phyloP scores from a whole-genome alignment of 1,140 invertebrate species.

The Sycophila sp. region DNA sequence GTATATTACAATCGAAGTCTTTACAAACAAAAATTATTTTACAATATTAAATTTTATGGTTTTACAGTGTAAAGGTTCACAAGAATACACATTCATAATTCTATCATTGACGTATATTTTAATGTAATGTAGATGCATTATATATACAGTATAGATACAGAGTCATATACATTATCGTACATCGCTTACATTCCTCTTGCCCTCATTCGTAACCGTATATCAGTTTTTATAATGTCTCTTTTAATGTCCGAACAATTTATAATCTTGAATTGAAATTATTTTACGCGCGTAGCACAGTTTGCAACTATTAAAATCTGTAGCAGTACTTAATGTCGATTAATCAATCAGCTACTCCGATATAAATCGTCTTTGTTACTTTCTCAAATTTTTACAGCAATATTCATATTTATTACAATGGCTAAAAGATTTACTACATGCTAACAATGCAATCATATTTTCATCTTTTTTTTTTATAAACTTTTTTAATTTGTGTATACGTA shows the following conservation, averaged over 20 bases:
- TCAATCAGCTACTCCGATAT: no score
- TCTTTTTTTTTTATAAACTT: background rate
- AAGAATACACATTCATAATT: no score
- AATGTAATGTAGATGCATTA: conserved; percentile 12
- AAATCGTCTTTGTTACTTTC: background rate
- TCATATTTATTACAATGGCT: background rate
- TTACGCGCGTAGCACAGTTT: background rate
- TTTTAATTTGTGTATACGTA: background rate
- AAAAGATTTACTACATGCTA: background rate
- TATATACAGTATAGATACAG: conserved; percentile 33
- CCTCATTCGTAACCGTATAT: background rate
- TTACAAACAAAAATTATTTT: no score
- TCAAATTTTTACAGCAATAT: background rate
- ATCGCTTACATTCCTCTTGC: background rate
- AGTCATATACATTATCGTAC: conserved; percentile 29
- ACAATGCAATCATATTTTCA: background rate
- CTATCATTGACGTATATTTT: background rate
- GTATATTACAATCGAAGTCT: no score
- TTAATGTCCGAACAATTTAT: background rate
- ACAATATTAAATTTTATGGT: no score
- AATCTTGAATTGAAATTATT: background rate
- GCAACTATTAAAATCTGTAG: background rate
- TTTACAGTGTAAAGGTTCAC: no score
- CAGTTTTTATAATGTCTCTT: background rate
- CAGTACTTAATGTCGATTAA: background rate